phyloP scores from a whole-genome alignment of 2,797 vertebrate species.

The Darevskia mixta region DNA sequence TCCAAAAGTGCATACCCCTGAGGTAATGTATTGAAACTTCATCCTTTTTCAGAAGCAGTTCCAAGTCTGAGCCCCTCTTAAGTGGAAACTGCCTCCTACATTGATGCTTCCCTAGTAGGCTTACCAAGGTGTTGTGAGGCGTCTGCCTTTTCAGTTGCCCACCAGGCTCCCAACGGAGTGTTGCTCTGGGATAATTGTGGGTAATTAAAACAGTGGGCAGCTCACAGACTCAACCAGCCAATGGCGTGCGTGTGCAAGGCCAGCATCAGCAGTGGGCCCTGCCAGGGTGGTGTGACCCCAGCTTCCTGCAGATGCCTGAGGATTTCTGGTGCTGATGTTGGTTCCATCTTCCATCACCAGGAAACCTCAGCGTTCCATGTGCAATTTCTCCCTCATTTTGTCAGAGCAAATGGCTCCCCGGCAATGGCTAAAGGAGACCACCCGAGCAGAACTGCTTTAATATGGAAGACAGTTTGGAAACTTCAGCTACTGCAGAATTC shows the following conservation, averaged over 20 bases:
- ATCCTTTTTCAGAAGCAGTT: neutral
- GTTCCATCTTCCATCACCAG: neutral
- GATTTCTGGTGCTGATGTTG: neutral
- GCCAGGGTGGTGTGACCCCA: neutral
- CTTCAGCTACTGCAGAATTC: no score
- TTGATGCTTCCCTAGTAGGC: neutral
- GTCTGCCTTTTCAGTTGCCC: neutral
- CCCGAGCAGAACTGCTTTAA: neutral
- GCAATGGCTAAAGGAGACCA: neutral
- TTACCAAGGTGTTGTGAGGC: neutral
- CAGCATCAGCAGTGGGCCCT: neutral
- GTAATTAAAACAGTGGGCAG: neutral
- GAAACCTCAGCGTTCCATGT: neutral
- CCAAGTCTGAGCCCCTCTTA: neutral
- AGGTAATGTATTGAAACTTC: neutral
- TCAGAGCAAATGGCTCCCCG: neutral
- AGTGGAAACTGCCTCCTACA: neutral
- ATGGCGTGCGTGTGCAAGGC: neutral
- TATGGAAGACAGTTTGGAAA: no score
- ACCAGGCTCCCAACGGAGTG: neutral
- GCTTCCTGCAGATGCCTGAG: neutral
- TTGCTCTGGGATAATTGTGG: neutral
- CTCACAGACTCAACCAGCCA: neutral
- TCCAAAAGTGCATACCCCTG: neutral
- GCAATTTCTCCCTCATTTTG: neutral